A percentile compares a stretch with the other conserved stretches of the same genome.
Conservation (phyloP, 2,797 vertebrate genomes). For the Dryobates pubescens region DNA sequence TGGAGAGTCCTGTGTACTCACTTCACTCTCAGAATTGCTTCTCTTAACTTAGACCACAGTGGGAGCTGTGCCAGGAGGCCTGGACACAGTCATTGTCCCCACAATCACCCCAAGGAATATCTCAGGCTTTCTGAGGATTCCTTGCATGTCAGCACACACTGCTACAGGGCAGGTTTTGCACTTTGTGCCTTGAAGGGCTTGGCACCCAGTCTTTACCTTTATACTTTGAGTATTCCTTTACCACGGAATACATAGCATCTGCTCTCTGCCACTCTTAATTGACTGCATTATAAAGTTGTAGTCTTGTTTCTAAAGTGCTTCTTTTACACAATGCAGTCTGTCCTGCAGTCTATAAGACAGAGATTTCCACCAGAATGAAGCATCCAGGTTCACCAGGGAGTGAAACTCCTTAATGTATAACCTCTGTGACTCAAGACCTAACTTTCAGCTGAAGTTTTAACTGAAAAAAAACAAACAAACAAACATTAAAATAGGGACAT, state of each 20-base stretch:
- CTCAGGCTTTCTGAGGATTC: neutral
- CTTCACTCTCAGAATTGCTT: neutral
- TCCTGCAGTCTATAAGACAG: neutral
- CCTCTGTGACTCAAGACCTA: neutral
- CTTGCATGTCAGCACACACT: neutral
- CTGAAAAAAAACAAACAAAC: neutral
- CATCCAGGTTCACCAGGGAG: neutral
- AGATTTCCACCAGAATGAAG: neutral
- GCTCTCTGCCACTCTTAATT: neutral
- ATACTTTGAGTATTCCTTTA: neutral
- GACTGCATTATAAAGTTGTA: neutral
- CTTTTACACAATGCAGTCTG: neutral
- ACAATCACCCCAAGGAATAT: neutral
- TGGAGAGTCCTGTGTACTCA: constrained; percentile 3
- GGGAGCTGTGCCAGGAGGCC: neutral
- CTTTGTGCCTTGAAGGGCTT: neutral
- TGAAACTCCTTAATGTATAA: neutral
- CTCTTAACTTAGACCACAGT: neutral
- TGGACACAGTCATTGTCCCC: neutral
- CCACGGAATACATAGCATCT: neutral
- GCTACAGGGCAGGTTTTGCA: neutral
- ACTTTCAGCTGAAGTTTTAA: neutral
- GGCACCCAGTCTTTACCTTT: neutral
- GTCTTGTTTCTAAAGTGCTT: neutral
- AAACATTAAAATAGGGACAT: neutral